Base-by-base conservation (phyloP, 2,113 vertebrate genomes). In the zebrafish (Danio rerio) region DNA sequence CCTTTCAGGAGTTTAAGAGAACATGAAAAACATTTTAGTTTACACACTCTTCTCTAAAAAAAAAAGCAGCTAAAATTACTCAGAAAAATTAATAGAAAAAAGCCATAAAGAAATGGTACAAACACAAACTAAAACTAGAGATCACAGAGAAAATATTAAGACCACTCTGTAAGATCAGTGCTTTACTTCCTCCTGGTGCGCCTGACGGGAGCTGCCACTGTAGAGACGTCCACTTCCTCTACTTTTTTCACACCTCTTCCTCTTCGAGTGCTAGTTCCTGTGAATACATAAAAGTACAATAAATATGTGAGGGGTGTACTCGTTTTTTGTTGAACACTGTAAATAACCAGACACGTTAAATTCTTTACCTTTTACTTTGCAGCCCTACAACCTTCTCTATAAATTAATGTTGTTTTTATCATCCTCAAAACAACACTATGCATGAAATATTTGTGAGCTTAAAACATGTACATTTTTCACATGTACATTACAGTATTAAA, bases 111-210 rank as follows among this genome's bases (percentile, higher is more conserved):
- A 62, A 49, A 55, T 7, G 13, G 56, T 66, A 12, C 61, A 77
- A 50, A 50, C 10, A 8, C 49, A 52, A 56, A 16, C 47, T 53
- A 76, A 80, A 75, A 80, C 7, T 3, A 15, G 20, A 71, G 69
- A 52, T 68, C 16, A 68, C 42, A 45, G 40, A 75, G 42, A 43
- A 4, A 53, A 52, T 47, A 80, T 81, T 85, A 87, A 84, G 84
- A 56, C 70, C 42, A 74, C 47, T 69, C 16, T 10, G 52, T 16
- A 56, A 70, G 68, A 83, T 66, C 81, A 85, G 84, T 81, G 86
- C 80, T 86, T 85, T 31, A 89, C 66, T 83, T 88, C 16, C 83
- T 84, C 50, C 87, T 83, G 11, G 86, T 87, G 16, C 84, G 58
- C 40, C 84, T 86, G 15, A 80, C 61, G 6, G 88, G 82, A 69